phyloP scores from a whole-genome alignment of 2,888 invertebrate genomes.

The Trachelus troglodyta region DNA sequence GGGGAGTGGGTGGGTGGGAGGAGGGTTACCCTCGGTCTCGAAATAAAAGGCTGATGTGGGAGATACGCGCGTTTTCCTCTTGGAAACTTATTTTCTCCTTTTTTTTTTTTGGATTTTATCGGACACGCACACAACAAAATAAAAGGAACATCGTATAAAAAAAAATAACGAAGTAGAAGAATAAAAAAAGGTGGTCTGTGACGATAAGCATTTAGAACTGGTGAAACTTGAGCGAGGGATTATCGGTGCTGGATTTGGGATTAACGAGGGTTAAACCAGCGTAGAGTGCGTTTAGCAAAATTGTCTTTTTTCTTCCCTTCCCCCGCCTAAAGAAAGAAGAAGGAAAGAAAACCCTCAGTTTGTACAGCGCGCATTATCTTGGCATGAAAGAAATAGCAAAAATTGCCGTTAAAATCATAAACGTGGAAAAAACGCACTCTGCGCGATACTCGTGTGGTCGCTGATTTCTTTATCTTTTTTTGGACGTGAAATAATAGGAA shows the following conservation, averaged over 20 bases:
- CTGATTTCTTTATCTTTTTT: not conserved
- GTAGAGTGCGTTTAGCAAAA: not conserved
- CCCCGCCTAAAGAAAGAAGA: not conserved
- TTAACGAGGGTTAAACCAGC: not conserved
- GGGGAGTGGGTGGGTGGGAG: not conserved
- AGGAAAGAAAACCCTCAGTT: not conserved
- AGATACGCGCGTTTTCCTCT: not conserved
- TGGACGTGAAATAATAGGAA: constrained; percentile 14
- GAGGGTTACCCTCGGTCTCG: not conserved
- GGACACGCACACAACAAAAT: not conserved
- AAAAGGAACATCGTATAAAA: not conserved
- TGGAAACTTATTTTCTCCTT: constrained; percentile 3
- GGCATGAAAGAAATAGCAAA: not conserved
- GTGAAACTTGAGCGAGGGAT: not conserved
- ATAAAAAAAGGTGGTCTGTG: not conserved
- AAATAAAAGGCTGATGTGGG: not conserved
- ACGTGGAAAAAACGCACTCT: not conserved
- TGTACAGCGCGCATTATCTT: not conserved
- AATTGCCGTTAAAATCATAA: not conserved
- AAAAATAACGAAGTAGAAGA: not conserved
- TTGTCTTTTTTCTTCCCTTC: not conserved
- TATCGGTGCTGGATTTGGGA: not conserved
- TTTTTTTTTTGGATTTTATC: constrained; percentile 11
- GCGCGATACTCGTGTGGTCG: not conserved
- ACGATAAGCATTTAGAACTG: not conserved